Evolutionary conservation across 2,888 invertebrate species (phyloP), one percentile per base, ranked within the genome.

Genomic region (Monoplex corrugatus): DNA sequence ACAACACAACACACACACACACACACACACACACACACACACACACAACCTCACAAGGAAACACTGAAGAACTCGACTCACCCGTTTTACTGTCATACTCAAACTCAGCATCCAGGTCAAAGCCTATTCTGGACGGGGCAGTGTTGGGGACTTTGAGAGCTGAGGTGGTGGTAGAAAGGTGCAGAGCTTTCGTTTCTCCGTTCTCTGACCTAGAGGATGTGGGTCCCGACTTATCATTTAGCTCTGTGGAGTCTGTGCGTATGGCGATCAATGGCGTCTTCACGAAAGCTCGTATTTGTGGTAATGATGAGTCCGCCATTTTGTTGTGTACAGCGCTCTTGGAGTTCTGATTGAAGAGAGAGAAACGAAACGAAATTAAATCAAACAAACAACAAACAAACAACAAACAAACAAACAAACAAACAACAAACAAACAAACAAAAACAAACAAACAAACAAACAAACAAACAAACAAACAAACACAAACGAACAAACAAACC

Each of bases 61-160:
- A 50, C 50, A 13, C 50, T 19, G 8, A 50, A 19, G 10, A 8
- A 50, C 50, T 50, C 50, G 16, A 82, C 86, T 82, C 90, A 93
- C 93, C 93, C 19, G 93, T 92, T 19, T 91, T 91, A 75, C 93
- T 92, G 45, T 92, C 92, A 88, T 89, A 93, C 32, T 90, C 89
- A 75, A 89, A 92, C 6, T 91, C 91, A 19, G 89, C 92, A 19
- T 92, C 92, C 5, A 92, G 91, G 78, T 93, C 91, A 84, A 92
- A 92, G 68, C 40, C 68, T n/a, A 68, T 13, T 43, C 68, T 32
- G 35, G 86, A 86, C 32, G 89, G 89, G 19, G 63, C 86, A 3
- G 45, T 75, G 57, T 86, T 88, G 19, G 86, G 80, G 19, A 63
- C 43, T 23, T 44, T 80, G 44, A 38, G 78, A 45, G 78, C 50